A percentile compares a stretch with the other conserved stretches of the same genome.
Conservation (phyloP, 2,888 invertebrate species). For the Amphipoea lucens region DNA sequence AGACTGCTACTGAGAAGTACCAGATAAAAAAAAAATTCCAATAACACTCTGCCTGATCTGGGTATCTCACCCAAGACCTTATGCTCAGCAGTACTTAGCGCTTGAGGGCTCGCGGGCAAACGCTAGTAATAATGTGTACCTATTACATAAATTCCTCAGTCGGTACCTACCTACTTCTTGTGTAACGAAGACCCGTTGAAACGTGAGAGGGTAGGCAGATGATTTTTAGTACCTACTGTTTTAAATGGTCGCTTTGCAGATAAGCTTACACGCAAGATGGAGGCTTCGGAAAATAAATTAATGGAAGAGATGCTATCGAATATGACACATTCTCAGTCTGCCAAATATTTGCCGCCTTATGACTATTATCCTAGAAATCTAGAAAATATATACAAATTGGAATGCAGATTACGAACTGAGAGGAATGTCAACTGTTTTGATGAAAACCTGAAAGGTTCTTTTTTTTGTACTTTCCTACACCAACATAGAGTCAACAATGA, state of each 20-base stretch:
- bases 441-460: slow-evolving; percentile 88
- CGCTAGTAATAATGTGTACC: too few relatives aligned
- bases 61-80: not conserved
- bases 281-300: slow-evolving; percentile 70
- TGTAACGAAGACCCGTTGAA: not conserved
- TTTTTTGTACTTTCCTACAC: not conserved
- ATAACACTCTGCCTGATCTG: not conserved
- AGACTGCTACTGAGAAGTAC: too few relatives aligned
- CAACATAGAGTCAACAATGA: not conserved
- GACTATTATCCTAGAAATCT: slow-evolving; percentile 78
- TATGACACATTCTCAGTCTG: slow-evolving; percentile 63
- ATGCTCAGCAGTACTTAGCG: too few relatives aligned
- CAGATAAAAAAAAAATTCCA: not conserved
- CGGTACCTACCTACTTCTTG: not conserved
- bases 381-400: slow-evolving; percentile 72
- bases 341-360: slow-evolving; percentile 75
- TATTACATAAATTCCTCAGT: too few relatives aligned
- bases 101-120: too few relatives aligned
- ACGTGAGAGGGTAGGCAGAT: not conserved
- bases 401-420: slow-evolving; percentile 73
- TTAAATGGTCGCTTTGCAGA: slow-evolving; percentile 69
- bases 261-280: slow-evolving; percentile 74
- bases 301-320: slow-evolving; percentile 57
- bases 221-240: not conserved
- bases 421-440: slow-evolving; percentile 80